Evolutionary conservation across 2,888 invertebrate genomes (phyloP).

Genomic region (Dusona sp.): DNA sequence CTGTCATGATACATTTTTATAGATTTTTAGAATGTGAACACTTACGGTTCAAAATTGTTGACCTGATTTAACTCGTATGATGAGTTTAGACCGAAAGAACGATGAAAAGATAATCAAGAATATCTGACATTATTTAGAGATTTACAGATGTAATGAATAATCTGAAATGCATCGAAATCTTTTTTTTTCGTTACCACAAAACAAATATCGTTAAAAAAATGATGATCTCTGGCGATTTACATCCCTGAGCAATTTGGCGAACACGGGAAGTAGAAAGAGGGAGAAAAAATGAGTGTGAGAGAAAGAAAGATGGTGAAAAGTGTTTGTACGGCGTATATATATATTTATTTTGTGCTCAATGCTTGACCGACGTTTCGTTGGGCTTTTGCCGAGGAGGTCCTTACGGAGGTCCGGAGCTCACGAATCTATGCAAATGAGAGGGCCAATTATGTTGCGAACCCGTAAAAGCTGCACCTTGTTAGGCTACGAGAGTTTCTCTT

Average conservation of each 20-base stretch:
- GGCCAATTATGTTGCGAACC: constrained; percentile 81
- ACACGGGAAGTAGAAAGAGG: constrained; percentile 2
- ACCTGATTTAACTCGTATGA: no score
- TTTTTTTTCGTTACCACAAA: background rate
- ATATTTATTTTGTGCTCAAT: constrained; percentile 30
- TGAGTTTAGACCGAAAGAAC: background rate
- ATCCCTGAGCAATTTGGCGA: constrained; percentile 13
- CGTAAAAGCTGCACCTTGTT: constrained; percentile 82
- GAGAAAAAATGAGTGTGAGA: constrained; percentile 20
- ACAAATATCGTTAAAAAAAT: background rate
- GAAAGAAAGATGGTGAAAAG: background rate
- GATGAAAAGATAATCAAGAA: background rate
- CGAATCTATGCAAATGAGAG: constrained; percentile 82
- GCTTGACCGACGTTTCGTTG: constrained; percentile 44
- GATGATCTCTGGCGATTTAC: background rate
- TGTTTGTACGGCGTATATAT: background rate
- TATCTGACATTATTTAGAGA: background rate
- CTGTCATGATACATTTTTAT: no score
- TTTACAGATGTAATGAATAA: background rate
- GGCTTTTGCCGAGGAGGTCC: constrained; percentile 39
- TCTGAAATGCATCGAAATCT: background rate
- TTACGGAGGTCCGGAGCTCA: constrained; percentile 57
- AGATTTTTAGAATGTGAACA: no score
- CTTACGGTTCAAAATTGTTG: no score
- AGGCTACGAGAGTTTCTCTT: constrained; percentile 66